A percentile compares a stretch with the other conserved stretches of the same genome.
Evolutionary conservation across 2,888 invertebrate genomes (phyloP).

Genomic region (Nemurella pictetii): DNA sequence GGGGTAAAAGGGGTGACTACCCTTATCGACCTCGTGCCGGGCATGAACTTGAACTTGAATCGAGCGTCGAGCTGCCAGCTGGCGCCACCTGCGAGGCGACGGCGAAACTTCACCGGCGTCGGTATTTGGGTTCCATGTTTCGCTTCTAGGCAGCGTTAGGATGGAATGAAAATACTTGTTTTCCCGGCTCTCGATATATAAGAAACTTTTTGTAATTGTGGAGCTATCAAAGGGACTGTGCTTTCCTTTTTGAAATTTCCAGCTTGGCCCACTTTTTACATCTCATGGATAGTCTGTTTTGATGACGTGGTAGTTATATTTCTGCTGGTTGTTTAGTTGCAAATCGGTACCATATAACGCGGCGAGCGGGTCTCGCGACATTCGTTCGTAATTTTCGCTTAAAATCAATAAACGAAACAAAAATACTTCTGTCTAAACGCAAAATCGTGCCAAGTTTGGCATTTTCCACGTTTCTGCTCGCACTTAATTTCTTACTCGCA

Average conservation of each 20-base stretch:
- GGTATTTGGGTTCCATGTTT: not conserved
- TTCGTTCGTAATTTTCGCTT: not conserved
- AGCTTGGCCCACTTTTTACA: too few species aligned
- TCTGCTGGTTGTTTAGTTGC: too few species aligned
- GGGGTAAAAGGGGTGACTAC: not conserved
- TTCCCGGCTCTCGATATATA: too few species aligned
- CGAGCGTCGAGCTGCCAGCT: not conserved
- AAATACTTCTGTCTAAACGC: not conserved
- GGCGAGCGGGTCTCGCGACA: too few species aligned
- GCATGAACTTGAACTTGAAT: constrained; percentile 14
- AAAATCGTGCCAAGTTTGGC: not conserved
- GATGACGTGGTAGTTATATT: too few species aligned
- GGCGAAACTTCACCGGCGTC: not conserved
- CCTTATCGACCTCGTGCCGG: not conserved
- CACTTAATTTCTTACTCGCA: not conserved
- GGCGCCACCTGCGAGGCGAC: constrained; percentile 6
- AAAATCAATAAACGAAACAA: not conserved
- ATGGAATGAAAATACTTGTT: too few species aligned
- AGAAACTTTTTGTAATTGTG: too few species aligned
- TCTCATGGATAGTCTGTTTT: too few species aligned
- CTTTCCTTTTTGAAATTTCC: too few species aligned
- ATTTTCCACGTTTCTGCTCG: not conserved
- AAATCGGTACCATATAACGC: too few species aligned
- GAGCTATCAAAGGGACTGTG: too few species aligned
- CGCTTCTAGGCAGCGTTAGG: not conserved